Evolutionary conservation across 37 sponge, comb jelly and placozoan species (phyloP), one percentile per base, ranked within the genome.

Genomic region (Aphrocallistes beatrix): DNA sequence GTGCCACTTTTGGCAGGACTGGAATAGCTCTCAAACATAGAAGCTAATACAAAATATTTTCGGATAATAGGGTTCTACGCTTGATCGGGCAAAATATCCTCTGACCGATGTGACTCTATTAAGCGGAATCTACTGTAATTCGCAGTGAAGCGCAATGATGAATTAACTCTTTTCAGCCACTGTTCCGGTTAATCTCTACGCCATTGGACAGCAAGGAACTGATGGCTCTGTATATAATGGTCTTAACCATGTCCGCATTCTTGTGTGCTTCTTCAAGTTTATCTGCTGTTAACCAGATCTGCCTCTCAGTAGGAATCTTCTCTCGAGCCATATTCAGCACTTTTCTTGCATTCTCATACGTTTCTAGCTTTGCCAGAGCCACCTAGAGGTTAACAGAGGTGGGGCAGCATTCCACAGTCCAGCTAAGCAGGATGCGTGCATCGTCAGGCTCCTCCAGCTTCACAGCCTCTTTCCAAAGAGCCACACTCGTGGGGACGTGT

Each of bases 341-440:
- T 85, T 93, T 94, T 38, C 99, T 85, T 30, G 99, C 99, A 85
- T 95, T 95, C 32, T 98, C 99, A 42, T 98, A 98, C 38, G 84
- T 90, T 84, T 98, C 99, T 49, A 98, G 94, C 60, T 89, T 88
- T 6, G 96, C 96, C 51, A 98, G 91, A 32, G 99, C 99, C 51
- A 95, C 84, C 99, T 96, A 98, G 48, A 98, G 89, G 89, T 98
- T 96, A 38, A 93, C 94, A 83, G 92, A 89, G 84, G 85, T 85
- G 19, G 99, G 99, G 50, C 99, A 98, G 81, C 99, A 98, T 87
- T 98, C 99, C 42, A 95, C 96, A 3, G 99, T 94, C 81, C 99
- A 69, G 23, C 91, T 81, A 0, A 98, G 90, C 45, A 98, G 85
- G 39, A 95, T 91, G 38, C 89, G 85, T 25, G 99, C 99, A 83